A percentile compares a stretch with the other conserved stretches of the same genome.
Conservation (phyloP, 2,797 vertebrate genomes). For the Xenentodon cancila region DNA sequence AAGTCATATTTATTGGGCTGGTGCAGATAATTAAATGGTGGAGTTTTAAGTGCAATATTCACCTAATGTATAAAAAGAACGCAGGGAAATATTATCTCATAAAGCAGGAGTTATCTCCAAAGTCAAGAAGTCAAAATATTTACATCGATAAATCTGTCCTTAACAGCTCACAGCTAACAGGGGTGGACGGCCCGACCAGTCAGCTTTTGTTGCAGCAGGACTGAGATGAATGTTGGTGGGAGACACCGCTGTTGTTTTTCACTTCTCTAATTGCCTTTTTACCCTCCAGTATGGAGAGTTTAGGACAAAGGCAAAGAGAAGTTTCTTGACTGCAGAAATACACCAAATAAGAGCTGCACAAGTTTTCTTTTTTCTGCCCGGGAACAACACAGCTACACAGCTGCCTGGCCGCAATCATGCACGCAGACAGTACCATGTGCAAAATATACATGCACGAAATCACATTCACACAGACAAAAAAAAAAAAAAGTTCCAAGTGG, state of each 20-base stretch:
- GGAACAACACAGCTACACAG: neutral
- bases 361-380: neutral
- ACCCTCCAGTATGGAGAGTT: slow-evolving; percentile 61
- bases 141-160: slow-evolving; percentile 92
- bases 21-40: slow-evolving; percentile 98
- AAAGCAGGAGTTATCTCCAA: slow-evolving; percentile 90
- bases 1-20: slow-evolving; percentile 97
- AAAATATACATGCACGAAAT: neutral
- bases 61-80: slow-evolving; percentile 93
- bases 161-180: slow-evolving; percentile 83
- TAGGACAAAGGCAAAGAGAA: slow-evolving; percentile 62
- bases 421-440: neutral
- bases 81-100: slow-evolving; percentile 90
- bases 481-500: slow-evolving; percentile 30
- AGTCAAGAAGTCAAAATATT: slow-evolving; percentile 96
- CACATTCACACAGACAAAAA: slow-evolving; percentile 9
- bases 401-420: no score
- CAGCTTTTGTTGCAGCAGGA: slow-evolving; percentile 83
- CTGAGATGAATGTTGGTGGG: slow-evolving; percentile 83
- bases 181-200: slow-evolving; percentile 82
- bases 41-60: slow-evolving; percentile 97
- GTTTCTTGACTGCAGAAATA: slow-evolving; percentile 40
- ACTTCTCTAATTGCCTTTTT: slow-evolving; percentile 65
- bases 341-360: neutral
- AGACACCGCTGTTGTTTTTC: slow-evolving; percentile 81